Conservation (phyloP, 2,888 invertebrate species). For the Allacma fusca region DNA sequence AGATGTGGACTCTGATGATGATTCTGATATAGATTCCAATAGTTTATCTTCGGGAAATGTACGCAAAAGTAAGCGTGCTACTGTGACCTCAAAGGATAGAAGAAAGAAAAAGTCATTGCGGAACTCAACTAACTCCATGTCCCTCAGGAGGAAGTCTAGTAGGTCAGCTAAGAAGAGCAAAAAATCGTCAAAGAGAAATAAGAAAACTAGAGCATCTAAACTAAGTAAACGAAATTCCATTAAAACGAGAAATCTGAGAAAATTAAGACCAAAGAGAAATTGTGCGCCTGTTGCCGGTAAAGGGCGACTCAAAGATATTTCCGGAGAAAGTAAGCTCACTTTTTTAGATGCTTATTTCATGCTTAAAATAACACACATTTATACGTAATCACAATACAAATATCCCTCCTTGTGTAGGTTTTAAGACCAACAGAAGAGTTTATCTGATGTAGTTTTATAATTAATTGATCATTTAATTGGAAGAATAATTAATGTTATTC, state of each 20-base stretch:
- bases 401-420: too few relatives aligned
- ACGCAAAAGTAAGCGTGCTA: slow-evolving; percentile 36
- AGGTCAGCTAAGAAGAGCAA: slow-evolving; percentile 34
- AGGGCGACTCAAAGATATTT: slow-evolving; percentile 58
- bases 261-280: slow-evolving; percentile 58
- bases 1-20: slow-evolving; percentile 40
- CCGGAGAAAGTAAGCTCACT: slow-evolving; percentile 58
- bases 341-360: not conserved
- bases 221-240: slow-evolving; percentile 19
- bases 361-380: too few relatives aligned
- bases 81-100: slow-evolving; percentile 23
- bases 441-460: too few relatives aligned
- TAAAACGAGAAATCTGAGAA: slow-evolving; percentile 42
- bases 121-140: slow-evolving; percentile 32
- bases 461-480: too few relatives aligned
- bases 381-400: too few relatives aligned
- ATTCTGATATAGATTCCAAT: slow-evolving; percentile 37
- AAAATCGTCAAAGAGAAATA: slow-evolving; percentile 24
- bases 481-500: too few relatives aligned
- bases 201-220: slow-evolving; percentile 29
- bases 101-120: slow-evolving; percentile 28
- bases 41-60: slow-evolving; percentile 36
- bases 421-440: too few relatives aligned
- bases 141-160: slow-evolving; percentile 27
- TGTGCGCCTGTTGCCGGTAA: slow-evolving; percentile 55